phyloP scores from a whole-genome alignment of 1,140 invertebrate species.

The Zaprionus ornatus region DNA sequence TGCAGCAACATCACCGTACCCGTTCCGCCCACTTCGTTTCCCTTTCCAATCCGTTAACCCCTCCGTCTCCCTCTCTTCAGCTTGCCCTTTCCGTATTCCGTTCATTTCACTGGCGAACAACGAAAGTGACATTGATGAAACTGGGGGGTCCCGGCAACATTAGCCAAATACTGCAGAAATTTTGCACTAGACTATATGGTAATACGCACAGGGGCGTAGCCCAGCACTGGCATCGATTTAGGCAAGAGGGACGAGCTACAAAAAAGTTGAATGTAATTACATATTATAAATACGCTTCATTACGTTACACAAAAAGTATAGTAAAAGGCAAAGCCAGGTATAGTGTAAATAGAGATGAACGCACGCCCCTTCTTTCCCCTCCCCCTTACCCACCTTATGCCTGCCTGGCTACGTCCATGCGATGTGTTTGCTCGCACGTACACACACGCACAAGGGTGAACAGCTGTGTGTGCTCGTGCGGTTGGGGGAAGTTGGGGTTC shows the following conservation, averaged over 20 bases:
- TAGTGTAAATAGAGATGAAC: not conserved
- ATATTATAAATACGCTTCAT: conserved; percentile 1
- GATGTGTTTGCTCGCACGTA: not conserved
- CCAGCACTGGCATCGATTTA: not conserved
- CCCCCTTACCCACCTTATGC: not conserved
- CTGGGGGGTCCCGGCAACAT: conserved; percentile 61
- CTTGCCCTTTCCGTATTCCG: not conserved
- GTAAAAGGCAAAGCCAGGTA: not conserved
- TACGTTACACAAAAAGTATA: not conserved
- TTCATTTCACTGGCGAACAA: conserved; percentile 7
- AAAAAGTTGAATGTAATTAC: not conserved
- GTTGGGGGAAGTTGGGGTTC: conserved; percentile 11
- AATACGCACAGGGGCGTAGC: not conserved
- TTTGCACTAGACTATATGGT: conserved; percentile 41
- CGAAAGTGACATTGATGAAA: conserved; percentile 66
- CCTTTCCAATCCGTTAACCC: not conserved
- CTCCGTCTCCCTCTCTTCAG: too few relatives aligned
- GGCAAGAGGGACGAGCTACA: not conserved
- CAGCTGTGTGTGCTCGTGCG: conserved; percentile 3
- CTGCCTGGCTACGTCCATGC: not conserved
- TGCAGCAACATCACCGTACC: not conserved
- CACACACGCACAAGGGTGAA: conserved; percentile 1
- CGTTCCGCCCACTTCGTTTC: not conserved
- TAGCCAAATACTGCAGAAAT: conserved; percentile 70
- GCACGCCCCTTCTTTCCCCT: not conserved